Conservation (phyloP, 2,797 vertebrate species). For the Hirundo rustica region DNA sequence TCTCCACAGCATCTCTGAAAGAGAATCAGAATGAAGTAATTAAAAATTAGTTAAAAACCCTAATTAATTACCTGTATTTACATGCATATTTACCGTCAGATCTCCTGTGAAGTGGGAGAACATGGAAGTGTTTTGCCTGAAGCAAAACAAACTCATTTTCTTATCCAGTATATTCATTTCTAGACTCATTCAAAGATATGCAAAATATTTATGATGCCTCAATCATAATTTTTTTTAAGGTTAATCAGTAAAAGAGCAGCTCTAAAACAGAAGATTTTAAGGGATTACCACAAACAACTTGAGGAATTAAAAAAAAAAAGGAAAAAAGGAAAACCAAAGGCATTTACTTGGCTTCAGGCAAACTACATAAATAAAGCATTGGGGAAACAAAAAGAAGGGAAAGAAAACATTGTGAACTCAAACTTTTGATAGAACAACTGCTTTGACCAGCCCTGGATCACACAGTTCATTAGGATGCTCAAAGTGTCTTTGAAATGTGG, state of each 20-base stretch:
- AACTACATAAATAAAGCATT: not conserved
- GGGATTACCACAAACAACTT: not conserved
- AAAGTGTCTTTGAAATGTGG: not conserved
- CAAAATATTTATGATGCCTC: not conserved
- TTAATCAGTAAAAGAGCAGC: not conserved
- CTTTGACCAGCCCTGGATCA: not conserved
- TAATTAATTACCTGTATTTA: not conserved
- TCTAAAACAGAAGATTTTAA: not conserved
- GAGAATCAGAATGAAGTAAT: not conserved
- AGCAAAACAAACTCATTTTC: not conserved
- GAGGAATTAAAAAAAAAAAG: not conserved
- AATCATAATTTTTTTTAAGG: not conserved
- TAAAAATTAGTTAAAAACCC: not conserved
- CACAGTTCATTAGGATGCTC: not conserved
- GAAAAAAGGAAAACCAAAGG: not conserved
- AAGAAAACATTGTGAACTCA: not conserved
- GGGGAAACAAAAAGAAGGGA: not conserved
- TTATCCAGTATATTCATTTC: not conserved
- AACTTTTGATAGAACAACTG: not conserved
- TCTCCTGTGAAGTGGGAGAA: not conserved
- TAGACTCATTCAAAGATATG: not conserved
- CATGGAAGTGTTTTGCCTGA: not conserved
- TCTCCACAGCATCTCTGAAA: constrained; percentile 25
- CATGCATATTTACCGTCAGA: not conserved
- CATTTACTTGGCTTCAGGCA: not conserved